Percentiles rank a stretch among this genome's conserved stretches.
Conservation (phyloP, 2,113 vertebrate species). For the Periophthalmodon schlosseri region DNA sequence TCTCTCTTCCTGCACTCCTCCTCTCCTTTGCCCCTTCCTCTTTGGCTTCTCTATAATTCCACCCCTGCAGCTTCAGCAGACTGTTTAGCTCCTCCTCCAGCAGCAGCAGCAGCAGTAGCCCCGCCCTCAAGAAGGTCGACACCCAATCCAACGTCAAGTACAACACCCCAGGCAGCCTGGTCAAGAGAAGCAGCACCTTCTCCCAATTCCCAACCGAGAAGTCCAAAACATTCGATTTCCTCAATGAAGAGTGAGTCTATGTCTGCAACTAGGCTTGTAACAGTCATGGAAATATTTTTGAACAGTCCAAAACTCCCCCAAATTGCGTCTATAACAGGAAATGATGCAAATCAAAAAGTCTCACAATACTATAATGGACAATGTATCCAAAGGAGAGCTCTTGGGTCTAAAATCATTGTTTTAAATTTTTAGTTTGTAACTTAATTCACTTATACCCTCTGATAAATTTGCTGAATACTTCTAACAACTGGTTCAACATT, state of each 20-base stretch:
- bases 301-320: too few relatives aligned
- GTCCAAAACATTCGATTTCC: conserved; percentile 91
- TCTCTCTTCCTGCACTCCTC: conserved; percentile 38
- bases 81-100: conserved; percentile 91
- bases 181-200: conserved; percentile 84
- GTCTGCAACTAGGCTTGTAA: not conserved
- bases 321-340: too few relatives aligned
- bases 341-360: too few relatives aligned
- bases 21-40: conserved; percentile 37
- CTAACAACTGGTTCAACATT: too few relatives aligned
- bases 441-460: too few relatives aligned
- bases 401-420: too few relatives aligned
- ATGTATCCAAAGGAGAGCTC: too few relatives aligned
- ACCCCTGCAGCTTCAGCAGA: conserved; percentile 88
- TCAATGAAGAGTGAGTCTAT: conserved; percentile 88
- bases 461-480: too few relatives aligned
- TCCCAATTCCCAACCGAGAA: conserved; percentile 92
- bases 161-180: conserved; percentile 81
- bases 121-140: conserved; percentile 84
- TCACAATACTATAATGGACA: too few relatives aligned
- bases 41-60: conserved; percentile 46
- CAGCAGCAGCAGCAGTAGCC: conserved; percentile 63
- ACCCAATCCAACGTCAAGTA: conserved; percentile 89
- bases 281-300: too few relatives aligned
- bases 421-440: too few relatives aligned